These are phyloP conservation scores for Chaetoderma sp. DNA, from an alignment of 2,888 invertebrate genomes.

Conservation along the genomic window DNA sequence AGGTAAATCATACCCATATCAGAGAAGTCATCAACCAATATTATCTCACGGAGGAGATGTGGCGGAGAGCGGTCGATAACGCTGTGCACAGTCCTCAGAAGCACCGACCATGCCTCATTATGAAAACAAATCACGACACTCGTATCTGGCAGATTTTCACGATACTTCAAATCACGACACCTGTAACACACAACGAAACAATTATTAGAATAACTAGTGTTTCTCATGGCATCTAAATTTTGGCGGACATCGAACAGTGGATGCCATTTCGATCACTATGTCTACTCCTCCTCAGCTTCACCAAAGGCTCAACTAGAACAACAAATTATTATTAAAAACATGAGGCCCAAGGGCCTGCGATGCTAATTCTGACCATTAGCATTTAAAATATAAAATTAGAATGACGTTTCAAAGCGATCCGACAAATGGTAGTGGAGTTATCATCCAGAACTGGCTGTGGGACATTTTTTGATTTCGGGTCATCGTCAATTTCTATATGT, in stretches of 20 bases:
- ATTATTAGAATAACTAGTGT: too few relatives aligned
- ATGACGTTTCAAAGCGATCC: too few relatives aligned
- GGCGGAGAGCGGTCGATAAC: slow-evolving; percentile 93
- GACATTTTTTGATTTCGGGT: too few relatives aligned
- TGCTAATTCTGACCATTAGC: too few relatives aligned
- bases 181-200: slow-evolving; percentile 41
- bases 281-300: neutral
- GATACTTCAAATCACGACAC: slow-evolving; percentile 60
- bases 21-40: slow-evolving; percentile 89
- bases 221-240: too few relatives aligned
- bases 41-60: slow-evolving; percentile 89
- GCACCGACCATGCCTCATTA: slow-evolving; percentile 99
- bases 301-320: neutral
- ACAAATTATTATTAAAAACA: too few relatives aligned
- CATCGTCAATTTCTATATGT: too few relatives aligned
- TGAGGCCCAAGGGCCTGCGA: neutral
- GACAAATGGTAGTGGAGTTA: too few relatives aligned
- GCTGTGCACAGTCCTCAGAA: slow-evolving; percentile 94
- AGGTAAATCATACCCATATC: slow-evolving; percentile 72
- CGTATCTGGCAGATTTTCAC: slow-evolving; percentile 65
- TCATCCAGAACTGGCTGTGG: too few relatives aligned
- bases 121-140: slow-evolving; percentile 75
- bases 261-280: neutral
- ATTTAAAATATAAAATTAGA: too few relatives aligned
- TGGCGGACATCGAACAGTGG: neutral